A percentile compares a stretch with the other conserved stretches of the same genome.
Evolutionary conservation across 1,140 invertebrate species (phyloP).

Genomic region (Leptinotarsa undecemlineata): DNA sequence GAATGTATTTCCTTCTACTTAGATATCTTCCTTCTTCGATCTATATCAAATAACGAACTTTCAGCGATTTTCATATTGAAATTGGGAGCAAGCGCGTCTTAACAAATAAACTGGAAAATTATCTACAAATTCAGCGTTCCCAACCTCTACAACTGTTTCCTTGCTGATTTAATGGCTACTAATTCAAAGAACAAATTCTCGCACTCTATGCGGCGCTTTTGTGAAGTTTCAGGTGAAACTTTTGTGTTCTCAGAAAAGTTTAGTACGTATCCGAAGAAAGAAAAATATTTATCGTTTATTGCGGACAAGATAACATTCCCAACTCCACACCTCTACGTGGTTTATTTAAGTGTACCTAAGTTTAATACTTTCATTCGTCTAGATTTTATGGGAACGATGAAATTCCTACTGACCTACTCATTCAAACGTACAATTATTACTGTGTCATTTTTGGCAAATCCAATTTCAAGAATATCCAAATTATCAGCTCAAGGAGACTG

Average conservation of each 20-base stretch:
- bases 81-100: neutral
- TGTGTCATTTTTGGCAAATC: too few species aligned
- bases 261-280: neutral
- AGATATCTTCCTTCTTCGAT: neutral
- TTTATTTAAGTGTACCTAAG: too few species aligned
- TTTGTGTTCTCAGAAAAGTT: neutral
- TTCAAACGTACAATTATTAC: too few species aligned
- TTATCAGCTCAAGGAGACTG: too few species aligned
- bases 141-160: neutral
- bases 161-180: slow-evolving; percentile 5
- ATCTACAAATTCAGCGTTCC: neutral
- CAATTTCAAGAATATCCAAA: too few species aligned
- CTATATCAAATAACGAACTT: neutral
- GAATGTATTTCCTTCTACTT: too few species aligned
- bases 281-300: neutral
- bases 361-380: too few species aligned
- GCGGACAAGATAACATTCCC: neutral
- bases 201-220: neutral
- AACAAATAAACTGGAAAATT: neutral
- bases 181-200: slow-evolving; percentile 6
- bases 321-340: neutral
- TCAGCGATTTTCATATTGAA: neutral
- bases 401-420: too few species aligned
- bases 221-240: neutral
- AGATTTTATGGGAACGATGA: too few species aligned